Evolutionary conservation across 2,113 vertebrate genomes (phyloP).

Genomic region (Lipophrys pholis): DNA sequence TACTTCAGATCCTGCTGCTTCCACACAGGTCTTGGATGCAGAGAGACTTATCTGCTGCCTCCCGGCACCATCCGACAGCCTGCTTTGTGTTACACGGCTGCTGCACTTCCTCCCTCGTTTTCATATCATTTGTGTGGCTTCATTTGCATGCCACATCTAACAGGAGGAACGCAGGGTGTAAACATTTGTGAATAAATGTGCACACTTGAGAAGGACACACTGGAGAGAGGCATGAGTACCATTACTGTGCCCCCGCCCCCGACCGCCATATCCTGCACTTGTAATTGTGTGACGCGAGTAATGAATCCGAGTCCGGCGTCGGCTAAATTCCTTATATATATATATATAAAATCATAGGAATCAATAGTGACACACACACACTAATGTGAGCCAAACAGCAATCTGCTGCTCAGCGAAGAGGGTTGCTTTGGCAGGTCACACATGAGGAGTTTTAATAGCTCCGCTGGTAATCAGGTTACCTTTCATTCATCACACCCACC

Average conservation of each 20-base stretch:
- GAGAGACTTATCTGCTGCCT: background rate
- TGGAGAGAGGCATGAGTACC: conserved; percentile 3
- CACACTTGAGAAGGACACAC: conserved; percentile 5
- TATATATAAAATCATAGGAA: too few species aligned
- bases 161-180: too few species aligned
- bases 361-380: conserved; percentile 56
- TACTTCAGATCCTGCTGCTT: background rate
- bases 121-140: background rate
- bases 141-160: background rate
- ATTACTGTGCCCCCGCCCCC: conserved; percentile 10
- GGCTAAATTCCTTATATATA: too few species aligned
- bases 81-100: background rate
- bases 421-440: conserved; percentile 69
- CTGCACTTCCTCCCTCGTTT: background rate
- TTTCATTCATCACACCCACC: conserved; percentile 69
- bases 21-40: background rate
- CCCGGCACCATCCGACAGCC: background rate
- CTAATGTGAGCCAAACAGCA: conserved; percentile 62
- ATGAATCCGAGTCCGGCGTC: conserved; percentile 33
- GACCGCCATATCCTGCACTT: too few species aligned
- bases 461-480: conserved; percentile 74
- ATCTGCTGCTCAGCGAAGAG: conserved; percentile 56
- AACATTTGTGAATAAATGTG: conserved; percentile 4
- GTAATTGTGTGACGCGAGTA: conserved; percentile 45
- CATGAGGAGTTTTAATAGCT: conserved; percentile 81